Percentiles rank a stretch among this genome's conserved stretches.
Evolutionary conservation across 2,888 invertebrate species (phyloP).

Genomic region (Drosophila neoperkinsi): DNA sequence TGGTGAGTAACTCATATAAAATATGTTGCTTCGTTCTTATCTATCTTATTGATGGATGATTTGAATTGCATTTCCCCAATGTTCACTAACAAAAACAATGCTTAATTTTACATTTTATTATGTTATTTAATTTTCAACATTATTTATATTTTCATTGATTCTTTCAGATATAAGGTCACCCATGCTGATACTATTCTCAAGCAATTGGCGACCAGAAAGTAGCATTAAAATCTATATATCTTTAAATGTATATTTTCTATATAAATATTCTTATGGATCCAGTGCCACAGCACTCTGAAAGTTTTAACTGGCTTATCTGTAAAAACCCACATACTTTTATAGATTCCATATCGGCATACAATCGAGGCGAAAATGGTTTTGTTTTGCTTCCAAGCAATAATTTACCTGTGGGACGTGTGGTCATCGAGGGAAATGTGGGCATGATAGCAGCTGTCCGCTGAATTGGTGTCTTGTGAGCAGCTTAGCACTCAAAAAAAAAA

Average conservation of each 20-base stretch:
- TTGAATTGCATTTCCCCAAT: not conserved
- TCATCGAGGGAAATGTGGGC: slow-evolving; percentile 86
- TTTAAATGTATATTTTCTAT: slow-evolving; percentile 86
- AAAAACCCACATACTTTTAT: slow-evolving; percentile 85
- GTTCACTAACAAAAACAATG: not conserved
- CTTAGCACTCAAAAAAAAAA: slow-evolving; percentile 39
- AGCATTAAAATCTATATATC: slow-evolving; percentile 86
- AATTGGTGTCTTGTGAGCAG: slow-evolving; percentile 57
- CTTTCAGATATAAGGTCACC: slow-evolving; percentile 82
- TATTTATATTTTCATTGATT: slow-evolving; percentile 41
- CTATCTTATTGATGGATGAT: not conserved
- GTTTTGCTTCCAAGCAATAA: slow-evolving; percentile 88
- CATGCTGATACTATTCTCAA: slow-evolving; percentile 85
- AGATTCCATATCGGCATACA: slow-evolving; percentile 86
- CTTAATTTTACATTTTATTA: slow-evolving; percentile 32
- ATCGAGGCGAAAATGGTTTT: slow-evolving; percentile 88
- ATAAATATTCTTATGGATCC: slow-evolving; percentile 86
- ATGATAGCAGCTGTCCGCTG: slow-evolving; percentile 86
- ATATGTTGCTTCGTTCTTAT: not conserved
- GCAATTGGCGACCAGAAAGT: slow-evolving; percentile 83
- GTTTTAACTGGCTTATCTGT: slow-evolving; percentile 83
- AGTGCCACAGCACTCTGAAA: slow-evolving; percentile 87
- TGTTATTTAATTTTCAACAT: not conserved
- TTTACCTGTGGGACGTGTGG: slow-evolving; percentile 87
- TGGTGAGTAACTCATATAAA: slow-evolving; percentile 57